Evolutionary conservation across 2,888 invertebrate species (phyloP).

Genomic region (Dione vanillae): DNA sequence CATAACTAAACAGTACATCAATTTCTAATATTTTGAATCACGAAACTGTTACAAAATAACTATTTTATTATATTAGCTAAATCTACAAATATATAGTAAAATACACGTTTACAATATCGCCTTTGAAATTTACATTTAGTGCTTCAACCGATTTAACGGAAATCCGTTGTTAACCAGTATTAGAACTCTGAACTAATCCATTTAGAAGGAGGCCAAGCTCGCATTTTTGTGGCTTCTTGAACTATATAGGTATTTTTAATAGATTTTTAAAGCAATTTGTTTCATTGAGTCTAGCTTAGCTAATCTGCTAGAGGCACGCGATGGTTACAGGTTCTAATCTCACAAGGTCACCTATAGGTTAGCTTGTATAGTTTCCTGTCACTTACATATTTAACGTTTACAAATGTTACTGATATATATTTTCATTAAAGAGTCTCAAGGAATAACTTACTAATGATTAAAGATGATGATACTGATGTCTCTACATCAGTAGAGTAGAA

Average conservation of each 20-base stretch:
- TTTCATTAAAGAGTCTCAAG: no score
- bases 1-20: no score
- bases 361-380: no score
- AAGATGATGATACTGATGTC: no score
- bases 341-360: not conserved
- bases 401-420: no score
- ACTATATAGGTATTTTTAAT: conserved; percentile 23
- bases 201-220: conserved; percentile 39
- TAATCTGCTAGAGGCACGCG: conserved; percentile 2
- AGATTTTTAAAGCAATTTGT: conserved; percentile 27
- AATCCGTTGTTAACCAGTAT: conserved; percentile 18
- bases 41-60: no score
- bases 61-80: no score
- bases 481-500: no score
- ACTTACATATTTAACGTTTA: no score
- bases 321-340: not conserved
- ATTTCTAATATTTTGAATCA: no score
- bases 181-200: conserved; percentile 36
- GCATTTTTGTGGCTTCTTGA: conserved; percentile 39
- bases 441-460: no score
- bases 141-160: conserved; percentile 18
- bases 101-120: not conserved
- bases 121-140: conserved; percentile 10
- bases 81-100: no score
- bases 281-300: conserved; percentile 1